Evolutionary conservation across 2,797 vertebrate genomes (phyloP), one percentile per base, ranked within the genome.

Genomic region (Acanthornis magna): DNA sequence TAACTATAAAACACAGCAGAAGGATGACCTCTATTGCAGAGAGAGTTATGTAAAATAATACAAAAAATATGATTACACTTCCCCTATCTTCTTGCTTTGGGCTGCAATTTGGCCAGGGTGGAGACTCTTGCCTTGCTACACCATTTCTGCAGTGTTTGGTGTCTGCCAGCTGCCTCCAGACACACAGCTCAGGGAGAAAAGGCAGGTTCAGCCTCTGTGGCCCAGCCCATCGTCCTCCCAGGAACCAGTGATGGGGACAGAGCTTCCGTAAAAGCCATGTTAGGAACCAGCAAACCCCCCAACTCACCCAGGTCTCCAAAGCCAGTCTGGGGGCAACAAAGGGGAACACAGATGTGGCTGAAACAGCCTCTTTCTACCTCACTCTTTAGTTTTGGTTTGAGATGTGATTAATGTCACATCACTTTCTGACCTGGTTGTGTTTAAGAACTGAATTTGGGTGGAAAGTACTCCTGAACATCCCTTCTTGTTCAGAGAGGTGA

Each of bases 1-100:
- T 80, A 99, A 98, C 99, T 99, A 98, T 79, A 96, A 97, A 97
- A 97, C 94, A 97, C 91, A 97, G 91, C 88, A 95, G 73, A 96
- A 97, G 84, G 94, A 91, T 95, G 85, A 93, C 91, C 89, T 96
- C 96, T 74, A 79, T 91, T 95, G 89, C 95, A 96, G 89, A 97
- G 80, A 95, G 74, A 93, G 91, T 96, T 92, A 96, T 47, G 79
- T 89, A 89, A 89, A 94, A 79, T 82, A 93, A 95, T n/a, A 95
- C 89, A 97, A 93, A 79, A 94, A 87, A 96, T 84, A 96, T 2
- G 77, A 78, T 93, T 91, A 95, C 67, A 68, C 71, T 80, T 91
- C n/a, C 50, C 77, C 83, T 88, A 80, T 48, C 89, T 85, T 38
- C 48, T 92, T 47, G 22, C 50, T 85, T 48, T 29, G 40, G 75